These are phyloP conservation scores for Gobionotothen gibberifrons DNA, from an alignment of 2,797 vertebrate species.

Conservation along the genomic window DNA sequence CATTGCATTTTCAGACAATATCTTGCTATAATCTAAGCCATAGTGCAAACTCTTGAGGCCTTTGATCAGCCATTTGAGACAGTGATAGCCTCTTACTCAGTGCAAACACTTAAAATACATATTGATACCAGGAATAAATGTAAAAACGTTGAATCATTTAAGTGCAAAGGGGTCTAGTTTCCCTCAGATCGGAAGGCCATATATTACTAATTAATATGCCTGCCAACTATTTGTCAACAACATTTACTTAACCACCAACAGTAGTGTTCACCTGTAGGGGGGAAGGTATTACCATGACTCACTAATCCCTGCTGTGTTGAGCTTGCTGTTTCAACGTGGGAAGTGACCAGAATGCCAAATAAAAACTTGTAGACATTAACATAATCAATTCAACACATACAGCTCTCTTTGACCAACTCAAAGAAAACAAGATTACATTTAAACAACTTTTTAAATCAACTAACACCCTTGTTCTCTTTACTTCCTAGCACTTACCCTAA, in stretches of 20 bases:
- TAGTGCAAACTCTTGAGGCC: too few relatives aligned
- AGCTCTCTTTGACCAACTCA: not conserved
- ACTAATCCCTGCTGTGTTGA: not conserved
- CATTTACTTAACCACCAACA: not conserved
- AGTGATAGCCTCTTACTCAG: too few relatives aligned
- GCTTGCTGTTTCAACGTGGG: not conserved
- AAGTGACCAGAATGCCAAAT: slow-evolving; percentile 7
- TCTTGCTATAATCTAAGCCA: too few relatives aligned
- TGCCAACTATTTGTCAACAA: not conserved
- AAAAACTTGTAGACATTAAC: not conserved
- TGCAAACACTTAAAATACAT: too few relatives aligned
- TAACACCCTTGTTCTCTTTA: not conserved
- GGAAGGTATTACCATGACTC: not conserved
- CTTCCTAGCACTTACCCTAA: not conserved
- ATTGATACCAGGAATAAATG: too few relatives aligned
- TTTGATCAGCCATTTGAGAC: too few relatives aligned
- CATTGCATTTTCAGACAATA: too few relatives aligned
- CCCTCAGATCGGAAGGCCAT: not conserved
- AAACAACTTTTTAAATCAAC: not conserved
- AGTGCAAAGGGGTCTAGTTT: not conserved
- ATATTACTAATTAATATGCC: not conserved
- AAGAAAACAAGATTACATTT: too few relatives aligned
- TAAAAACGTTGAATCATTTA: too few relatives aligned
- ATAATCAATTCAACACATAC: not conserved
- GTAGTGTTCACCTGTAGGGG: not conserved